Base-by-base conservation (phyloP, 1,140 invertebrate genomes). In the Chironomus tepperi region DNA sequence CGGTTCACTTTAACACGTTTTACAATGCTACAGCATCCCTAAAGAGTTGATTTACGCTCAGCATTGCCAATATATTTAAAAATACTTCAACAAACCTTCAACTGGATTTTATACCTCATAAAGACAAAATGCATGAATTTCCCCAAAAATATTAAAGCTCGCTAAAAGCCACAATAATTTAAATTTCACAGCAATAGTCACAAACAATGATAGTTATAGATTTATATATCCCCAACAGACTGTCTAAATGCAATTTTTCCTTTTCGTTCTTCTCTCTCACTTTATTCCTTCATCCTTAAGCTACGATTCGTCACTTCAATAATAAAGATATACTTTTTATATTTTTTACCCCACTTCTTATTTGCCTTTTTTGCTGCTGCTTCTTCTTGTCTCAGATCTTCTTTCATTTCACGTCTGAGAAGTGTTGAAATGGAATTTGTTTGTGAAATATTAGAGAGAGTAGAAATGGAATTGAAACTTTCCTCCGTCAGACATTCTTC, bases 361-460 rank as follows among this genome's bases (percentile, higher is more conserved):
- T 47, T 57, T n/a, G 47, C 47, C 10, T 57, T 57, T n/a, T 47
- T 47, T 47, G 43, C 43, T 15, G 9, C 43, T 47, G 9, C n/a
- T 57, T 57, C 47, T 57, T 8, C 47, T 57, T n/a, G 10, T 15
- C 24, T 1, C n/a, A 5, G 24, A 34, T 34, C 24, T 34, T 34
- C 24, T 34, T 34, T 34, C 24, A 34, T 57, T n/a, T 10, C 47
- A 57, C 47, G 47, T 57, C 47, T 57, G 47, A 57, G n/a, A 70
- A 70, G 65, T 70, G 65, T 21, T 70, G 19, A 70, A 21, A 70
- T 70, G 65, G 16, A 70, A 70, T 70, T 70, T 70, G 65, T 70
- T 70, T 70, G 65, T 70, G 65, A 70, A 70, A 70, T 70, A 21
- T 70, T 70, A 70, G n/a, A 18, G 65, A 70, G 10, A 70, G 24